These are phyloP conservation scores for Trachelus tabidus DNA, from an alignment of 2,888 invertebrate genomes.

Conservation along the genomic window DNA sequence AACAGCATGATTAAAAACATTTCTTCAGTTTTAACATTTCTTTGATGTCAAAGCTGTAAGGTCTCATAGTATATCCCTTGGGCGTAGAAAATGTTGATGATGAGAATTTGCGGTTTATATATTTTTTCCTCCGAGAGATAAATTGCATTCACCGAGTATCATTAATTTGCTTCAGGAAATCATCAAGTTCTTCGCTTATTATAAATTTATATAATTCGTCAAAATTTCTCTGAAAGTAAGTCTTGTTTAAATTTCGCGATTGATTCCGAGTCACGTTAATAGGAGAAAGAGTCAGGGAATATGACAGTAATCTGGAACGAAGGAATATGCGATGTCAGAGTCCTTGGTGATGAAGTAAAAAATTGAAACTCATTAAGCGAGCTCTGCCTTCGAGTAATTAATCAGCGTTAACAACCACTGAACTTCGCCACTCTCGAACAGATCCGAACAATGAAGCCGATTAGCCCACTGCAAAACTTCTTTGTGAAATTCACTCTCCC, in stretches of 20 bases:
- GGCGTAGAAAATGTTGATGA: not conserved
- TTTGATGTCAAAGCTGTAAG: not conserved
- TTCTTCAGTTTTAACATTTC: not conserved
- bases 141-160: not conserved
- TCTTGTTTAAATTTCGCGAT: not conserved
- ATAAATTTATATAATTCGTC: not conserved
- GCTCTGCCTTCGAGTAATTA: slow-evolving; percentile 43
- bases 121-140: not conserved
- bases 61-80: not conserved
- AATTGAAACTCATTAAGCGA: slow-evolving; percentile 31
- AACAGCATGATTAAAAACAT: not conserved
- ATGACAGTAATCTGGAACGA: not conserved
- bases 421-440: slow-evolving; percentile 23
- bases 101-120: not conserved
- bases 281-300: not conserved
- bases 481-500: slow-evolving; percentile 21
- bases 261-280: not conserved
- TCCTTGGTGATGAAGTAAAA: slow-evolving; percentile 4
- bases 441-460: slow-evolving; percentile 33
- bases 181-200: not conserved
- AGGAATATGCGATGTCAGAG: slow-evolving; percentile 11
- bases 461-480: slow-evolving; percentile 26
- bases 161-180: not conserved
- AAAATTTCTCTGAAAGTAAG: not conserved
- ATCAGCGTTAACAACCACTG: slow-evolving; percentile 44